Evolutionary conservation across 2,113 vertebrate species (phyloP).

Genomic region (Oriolus oriolus): DNA sequence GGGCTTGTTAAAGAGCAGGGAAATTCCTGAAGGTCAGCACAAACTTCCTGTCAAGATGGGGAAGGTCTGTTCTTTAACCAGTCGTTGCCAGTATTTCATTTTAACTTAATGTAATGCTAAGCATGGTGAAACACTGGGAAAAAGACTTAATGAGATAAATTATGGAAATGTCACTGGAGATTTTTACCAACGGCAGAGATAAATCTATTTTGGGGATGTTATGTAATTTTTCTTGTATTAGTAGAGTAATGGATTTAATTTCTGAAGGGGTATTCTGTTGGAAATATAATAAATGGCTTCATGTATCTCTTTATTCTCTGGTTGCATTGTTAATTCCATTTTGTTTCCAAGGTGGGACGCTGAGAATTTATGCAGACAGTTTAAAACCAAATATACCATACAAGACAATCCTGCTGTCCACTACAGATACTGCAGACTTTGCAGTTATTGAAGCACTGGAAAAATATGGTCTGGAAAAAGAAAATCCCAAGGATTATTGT

Average conservation of each 20-base stretch:
- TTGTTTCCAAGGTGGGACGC: constrained; percentile 83
- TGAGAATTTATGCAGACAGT: constrained; percentile 95
- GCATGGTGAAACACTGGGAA: neutral
- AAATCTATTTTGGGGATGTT: neutral
- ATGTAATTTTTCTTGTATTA: neutral
- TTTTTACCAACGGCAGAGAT: neutral
- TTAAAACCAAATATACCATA: constrained; percentile 97
- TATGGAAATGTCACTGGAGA: neutral
- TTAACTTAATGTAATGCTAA: neutral
- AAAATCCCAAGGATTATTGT: constrained; percentile 94
- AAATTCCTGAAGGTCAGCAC: neutral
- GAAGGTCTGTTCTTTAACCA: neutral
- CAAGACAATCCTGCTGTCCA: constrained; percentile 96
- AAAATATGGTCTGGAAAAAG: constrained; percentile 95
- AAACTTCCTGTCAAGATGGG: neutral
- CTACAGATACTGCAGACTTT: constrained; percentile 91
- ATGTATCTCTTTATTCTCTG: neutral
- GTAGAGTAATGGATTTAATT: neutral
- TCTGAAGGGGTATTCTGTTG: neutral
- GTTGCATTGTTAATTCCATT: neutral
- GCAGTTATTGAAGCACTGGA: constrained; percentile 95
- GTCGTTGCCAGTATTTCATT: neutral
- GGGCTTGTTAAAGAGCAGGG: neutral
- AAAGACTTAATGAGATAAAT: neutral
- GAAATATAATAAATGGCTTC: neutral